Evolutionary conservation across 2,797 vertebrate genomes (phyloP).

Genomic region (Cirrhinus molitorella): DNA sequence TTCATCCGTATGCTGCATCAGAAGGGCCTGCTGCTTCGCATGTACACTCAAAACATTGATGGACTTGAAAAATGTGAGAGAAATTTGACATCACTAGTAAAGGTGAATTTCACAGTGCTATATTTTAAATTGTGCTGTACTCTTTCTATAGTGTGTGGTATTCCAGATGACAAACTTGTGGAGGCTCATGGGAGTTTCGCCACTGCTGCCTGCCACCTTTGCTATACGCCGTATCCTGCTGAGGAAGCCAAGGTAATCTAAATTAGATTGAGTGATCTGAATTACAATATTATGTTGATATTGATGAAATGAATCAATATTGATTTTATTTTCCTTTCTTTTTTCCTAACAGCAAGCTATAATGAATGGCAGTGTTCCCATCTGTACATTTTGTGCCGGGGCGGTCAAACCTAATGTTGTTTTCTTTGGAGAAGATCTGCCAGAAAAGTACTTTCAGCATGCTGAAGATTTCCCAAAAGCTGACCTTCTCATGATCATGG

Average conservation of each 20-base stretch:
- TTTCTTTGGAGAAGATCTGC: conserved; percentile 85
- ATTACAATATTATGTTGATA: neutral
- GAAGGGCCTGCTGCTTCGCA: conserved; percentile 81
- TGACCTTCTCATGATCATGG: conserved; percentile 85
- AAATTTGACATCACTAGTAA: neutral
- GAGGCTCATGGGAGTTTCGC: conserved; percentile 85
- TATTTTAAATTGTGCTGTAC: neutral
- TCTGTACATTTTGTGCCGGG: conserved; percentile 79
- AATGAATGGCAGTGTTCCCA: conserved; percentile 76
- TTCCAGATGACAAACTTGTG: conserved; percentile 83
- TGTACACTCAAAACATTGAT: conserved; percentile 87
- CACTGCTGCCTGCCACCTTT: conserved; percentile 84
- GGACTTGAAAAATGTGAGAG: conserved; percentile 82
- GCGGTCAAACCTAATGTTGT: conserved; percentile 84
- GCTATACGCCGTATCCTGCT: conserved; percentile 81
- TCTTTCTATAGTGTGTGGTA: conserved; percentile 73
- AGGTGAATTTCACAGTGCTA: neutral
- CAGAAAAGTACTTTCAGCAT: conserved; percentile 81
- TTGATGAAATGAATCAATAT: neutral
- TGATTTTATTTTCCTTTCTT: neutral
- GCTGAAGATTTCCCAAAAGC: conserved; percentile 81
- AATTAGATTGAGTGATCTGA: neutral
- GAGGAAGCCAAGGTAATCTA: conserved; percentile 80
- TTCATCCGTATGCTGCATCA: conserved; percentile 82
- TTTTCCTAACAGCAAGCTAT: conserved; percentile 66